These are phyloP conservation scores for Seriola rivoliana DNA, from an alignment of 2,113 vertebrate species.

Conservation along the genomic window DNA sequence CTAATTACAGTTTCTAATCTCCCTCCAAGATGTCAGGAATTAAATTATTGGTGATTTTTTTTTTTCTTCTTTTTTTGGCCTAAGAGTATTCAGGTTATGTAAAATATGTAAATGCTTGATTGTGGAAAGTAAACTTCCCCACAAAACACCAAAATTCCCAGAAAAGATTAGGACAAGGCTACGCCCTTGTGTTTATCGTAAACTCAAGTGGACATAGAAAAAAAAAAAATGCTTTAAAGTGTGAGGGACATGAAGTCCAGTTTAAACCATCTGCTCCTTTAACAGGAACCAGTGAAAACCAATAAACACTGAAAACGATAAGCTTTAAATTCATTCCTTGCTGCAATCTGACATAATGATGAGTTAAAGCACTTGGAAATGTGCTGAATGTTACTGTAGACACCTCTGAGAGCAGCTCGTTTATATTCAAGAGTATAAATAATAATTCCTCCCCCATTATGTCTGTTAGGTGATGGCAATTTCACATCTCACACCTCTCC, in stretches of 20 bases:
- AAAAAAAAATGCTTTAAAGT: neutral
- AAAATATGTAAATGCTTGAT: neutral
- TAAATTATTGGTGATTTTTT: neutral
- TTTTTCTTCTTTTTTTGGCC: neutral
- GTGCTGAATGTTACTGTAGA: constrained; percentile 12
- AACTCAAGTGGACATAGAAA: neutral
- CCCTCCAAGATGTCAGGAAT: neutral
- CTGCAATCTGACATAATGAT: constrained; percentile 15
- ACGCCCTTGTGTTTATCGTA: neutral
- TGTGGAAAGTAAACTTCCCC: neutral
- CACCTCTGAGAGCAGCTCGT: constrained; percentile 39
- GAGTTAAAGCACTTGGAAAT: constrained; percentile 31
- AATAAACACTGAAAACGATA: neutral
- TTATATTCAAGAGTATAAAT: constrained; percentile 58
- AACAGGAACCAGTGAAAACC: neutral
- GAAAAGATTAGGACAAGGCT: neutral
- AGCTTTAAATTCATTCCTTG: neutral
- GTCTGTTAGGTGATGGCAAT: constrained; percentile 64
- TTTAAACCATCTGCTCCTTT: neutral
- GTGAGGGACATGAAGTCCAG: neutral
- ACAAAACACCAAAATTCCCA: neutral
- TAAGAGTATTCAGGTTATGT: neutral
- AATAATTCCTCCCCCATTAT: constrained; percentile 54
- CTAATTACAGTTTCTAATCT: neutral
- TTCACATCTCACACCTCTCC: constrained; percentile 50